Evolutionary conservation across 2,797 vertebrate genomes (phyloP).

Genomic region (Monodelphis domestica): DNA sequence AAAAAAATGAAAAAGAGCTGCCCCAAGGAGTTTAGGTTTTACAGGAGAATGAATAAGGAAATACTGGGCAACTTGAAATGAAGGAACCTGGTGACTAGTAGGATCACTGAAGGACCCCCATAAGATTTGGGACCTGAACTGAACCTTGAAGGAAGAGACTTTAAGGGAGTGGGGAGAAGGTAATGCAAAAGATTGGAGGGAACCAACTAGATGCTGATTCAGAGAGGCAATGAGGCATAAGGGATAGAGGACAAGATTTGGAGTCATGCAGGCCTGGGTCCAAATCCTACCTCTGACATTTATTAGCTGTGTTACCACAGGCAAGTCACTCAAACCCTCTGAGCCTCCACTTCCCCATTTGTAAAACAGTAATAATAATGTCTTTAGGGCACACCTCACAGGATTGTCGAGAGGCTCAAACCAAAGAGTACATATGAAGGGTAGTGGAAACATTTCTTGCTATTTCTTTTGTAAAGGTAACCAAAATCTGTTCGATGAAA

Average conservation of each 20-base stretch:
- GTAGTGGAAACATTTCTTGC: neutral
- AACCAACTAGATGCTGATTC: neutral
- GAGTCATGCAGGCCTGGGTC: neutral
- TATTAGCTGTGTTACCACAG: neutral
- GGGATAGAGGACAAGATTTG: neutral
- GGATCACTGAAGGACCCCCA: neutral
- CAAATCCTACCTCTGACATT: neutral
- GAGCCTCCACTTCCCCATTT: no score
- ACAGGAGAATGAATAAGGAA: neutral
- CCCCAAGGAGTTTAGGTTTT: neutral
- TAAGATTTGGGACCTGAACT: neutral
- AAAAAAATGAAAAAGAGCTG: neutral
- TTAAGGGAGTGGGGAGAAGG: neutral
- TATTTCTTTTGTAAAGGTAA: neutral
- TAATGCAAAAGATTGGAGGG: neutral
- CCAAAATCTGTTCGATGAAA: conserved; percentile 10
- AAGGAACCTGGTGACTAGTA: no score
- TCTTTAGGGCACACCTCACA: no score
- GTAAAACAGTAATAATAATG: no score
- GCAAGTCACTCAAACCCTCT: neutral
- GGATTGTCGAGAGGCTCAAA: no score
- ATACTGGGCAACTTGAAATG: neutral
- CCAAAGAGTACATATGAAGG: no score
- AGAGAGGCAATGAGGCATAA: neutral
- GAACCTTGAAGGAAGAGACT: neutral